Conservation (phyloP, 2,797 vertebrate genomes). For the Lophotriccus pileatus region DNA sequence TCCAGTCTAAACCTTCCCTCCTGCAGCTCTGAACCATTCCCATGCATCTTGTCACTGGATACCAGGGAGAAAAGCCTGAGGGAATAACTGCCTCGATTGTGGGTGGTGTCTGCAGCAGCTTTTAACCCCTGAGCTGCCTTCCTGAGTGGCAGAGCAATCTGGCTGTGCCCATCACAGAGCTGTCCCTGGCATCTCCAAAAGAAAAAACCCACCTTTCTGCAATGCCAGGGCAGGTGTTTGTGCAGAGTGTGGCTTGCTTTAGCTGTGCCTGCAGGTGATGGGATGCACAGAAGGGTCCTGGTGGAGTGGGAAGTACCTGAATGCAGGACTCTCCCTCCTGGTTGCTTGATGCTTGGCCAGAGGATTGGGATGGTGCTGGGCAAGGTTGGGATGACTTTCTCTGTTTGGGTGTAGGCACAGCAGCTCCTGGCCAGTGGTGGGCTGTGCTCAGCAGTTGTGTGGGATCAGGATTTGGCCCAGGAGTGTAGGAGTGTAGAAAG, state of each 20-base stretch:
- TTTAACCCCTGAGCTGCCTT: neutral
- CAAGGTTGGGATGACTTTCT: neutral
- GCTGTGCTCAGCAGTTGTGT: neutral
- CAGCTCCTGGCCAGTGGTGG: neutral
- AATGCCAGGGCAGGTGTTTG: too few species aligned
- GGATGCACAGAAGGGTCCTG: neutral
- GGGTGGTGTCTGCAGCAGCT: neutral
- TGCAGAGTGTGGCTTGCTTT: neutral
- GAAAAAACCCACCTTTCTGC: accelerated
- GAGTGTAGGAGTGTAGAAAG: neutral
- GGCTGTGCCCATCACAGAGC: neutral
- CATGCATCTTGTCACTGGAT: neutral
- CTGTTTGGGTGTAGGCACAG: neutral
- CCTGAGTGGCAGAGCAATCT: neutral
- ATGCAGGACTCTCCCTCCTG: neutral
- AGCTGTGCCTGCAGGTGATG: neutral
- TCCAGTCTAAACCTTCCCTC: neutral
- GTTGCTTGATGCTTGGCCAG: neutral
- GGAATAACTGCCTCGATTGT: neutral
- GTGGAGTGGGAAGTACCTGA: accelerated
- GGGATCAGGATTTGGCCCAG: neutral
- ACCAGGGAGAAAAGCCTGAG: neutral
- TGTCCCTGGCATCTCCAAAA: neutral
- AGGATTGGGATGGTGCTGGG: neutral
- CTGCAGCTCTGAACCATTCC: neutral